Percentiles rank a stretch among this genome's conserved stretches.
phyloP scores from a whole-genome alignment of 2,113 vertebrate species.

The Setophaga kirtlandii region DNA sequence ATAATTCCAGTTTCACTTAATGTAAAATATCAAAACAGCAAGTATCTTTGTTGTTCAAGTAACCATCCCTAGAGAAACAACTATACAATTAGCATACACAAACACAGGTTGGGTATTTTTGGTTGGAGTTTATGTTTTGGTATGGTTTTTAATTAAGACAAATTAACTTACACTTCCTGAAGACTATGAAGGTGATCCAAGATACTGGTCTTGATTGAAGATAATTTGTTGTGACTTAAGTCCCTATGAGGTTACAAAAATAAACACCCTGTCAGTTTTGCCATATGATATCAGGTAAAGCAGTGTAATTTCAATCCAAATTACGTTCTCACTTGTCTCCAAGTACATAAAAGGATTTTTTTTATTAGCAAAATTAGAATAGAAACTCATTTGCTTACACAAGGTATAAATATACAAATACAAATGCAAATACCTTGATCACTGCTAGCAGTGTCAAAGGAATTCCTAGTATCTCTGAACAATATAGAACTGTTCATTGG shows the following conservation, averaged over 20 bases:
- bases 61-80: not conserved
- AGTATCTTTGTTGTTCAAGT: not conserved
- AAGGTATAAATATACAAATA: not conserved
- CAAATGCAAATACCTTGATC: not conserved
- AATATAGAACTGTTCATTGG: not conserved
- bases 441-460: not conserved
- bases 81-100: not conserved
- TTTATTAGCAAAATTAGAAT: not conserved
- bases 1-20: not conserved
- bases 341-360: not conserved
- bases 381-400: not conserved
- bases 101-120: not conserved
- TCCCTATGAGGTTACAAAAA: slow-evolving; percentile 82
- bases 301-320: not conserved
- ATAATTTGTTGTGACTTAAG: slow-evolving; percentile 93
- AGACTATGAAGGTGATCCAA: slow-evolving; percentile 84
- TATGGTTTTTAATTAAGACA: slow-evolving; percentile 16
- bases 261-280: slow-evolving; percentile 23
- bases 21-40: not conserved
- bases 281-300: not conserved
- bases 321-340: not conserved
- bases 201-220: slow-evolving; percentile 81
- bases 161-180: slow-evolving; percentile 89
- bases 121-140: not conserved
- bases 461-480: not conserved